Base-by-base conservation (phyloP, 2,888 invertebrate genomes). In the Periphyllus acericola region DNA sequence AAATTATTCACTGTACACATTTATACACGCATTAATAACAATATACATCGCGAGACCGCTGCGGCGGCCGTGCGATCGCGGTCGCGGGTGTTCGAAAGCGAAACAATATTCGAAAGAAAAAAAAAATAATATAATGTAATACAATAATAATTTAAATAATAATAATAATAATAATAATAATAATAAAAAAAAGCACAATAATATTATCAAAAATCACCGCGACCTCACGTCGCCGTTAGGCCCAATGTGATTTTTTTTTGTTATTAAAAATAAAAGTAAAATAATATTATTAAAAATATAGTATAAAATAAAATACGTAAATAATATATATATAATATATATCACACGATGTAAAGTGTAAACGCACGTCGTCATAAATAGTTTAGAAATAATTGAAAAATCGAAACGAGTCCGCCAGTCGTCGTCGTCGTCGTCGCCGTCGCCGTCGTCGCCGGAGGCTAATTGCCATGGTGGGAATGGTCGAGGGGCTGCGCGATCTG, bases 261-360 rank as follows among this genome's bases (percentile, higher is more conserved):
- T 80, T 60, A 80, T 80, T 80, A 79, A 79, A 78, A 60, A 66
- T 80, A 60, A 80, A 80, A 60, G 36, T 66, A 79, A 79, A 80
- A 80, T 60, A 36, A 80, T 36, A 71, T 29, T 71, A 71, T 29
- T 71, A 29, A 71, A 71, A 71, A 60, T 60, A 60, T 14, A 71
- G 32, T 71, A 32, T 71, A 71, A 71, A 71, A 71, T 75, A 75
- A 74, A 36, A 68, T 68, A 68, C 29, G 25, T 68, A 60, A 19
- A 68, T 68, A 68, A 29, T 74, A 25, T 74, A 34, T 36, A 74
- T 68, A 68, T 68, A 29, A 29, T 68, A 68, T 68, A 68, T 68
- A 60, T 60, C 60, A 25, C 21, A 25, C 25, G 19, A 60, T 60
- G 5, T 52, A 55, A 1, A 6, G 21, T 60, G 1, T 60, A 60